Percentiles rank a stretch among this genome's conserved stretches.
These are phyloP conservation scores for Pogonocherus hispidulus DNA, from an alignment of 2,888 invertebrate genomes.

Conservation along the genomic window DNA sequence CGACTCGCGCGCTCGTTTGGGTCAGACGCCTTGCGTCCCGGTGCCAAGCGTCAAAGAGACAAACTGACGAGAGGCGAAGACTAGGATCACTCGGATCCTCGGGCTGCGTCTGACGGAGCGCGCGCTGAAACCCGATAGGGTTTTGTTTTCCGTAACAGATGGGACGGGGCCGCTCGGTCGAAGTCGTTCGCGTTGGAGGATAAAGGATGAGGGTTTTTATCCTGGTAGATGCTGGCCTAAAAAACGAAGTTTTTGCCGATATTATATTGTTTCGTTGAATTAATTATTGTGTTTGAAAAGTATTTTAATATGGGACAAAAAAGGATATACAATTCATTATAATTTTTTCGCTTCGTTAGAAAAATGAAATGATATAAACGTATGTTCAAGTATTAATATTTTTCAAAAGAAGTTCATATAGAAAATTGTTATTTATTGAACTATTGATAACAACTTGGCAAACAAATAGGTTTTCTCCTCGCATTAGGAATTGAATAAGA, in stretches of 20 bases:
- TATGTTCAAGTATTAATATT: no score
- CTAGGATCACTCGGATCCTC: constrained; percentile 27
- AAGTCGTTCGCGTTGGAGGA: constrained; percentile 21
- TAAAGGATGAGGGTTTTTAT: constrained; percentile 1
- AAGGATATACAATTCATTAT: no score
- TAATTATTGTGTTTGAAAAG: neutral
- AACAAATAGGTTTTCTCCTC: no score
- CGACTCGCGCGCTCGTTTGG: constrained; percentile 14
- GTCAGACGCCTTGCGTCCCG: constrained; percentile 34
- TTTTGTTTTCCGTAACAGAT: constrained; percentile 36
- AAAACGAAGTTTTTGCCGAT: neutral
- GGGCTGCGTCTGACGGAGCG: constrained; percentile 33
- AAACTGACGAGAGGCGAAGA: constrained; percentile 28
- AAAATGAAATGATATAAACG: no score
- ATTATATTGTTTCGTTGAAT: neutral
- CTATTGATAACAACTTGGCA: no score
- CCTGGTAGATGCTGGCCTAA: neutral
- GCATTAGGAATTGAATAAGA: no score
- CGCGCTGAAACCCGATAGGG: constrained; percentile 31
- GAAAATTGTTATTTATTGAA: no score
- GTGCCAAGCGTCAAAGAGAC: constrained; percentile 33
- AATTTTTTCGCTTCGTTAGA: no score
- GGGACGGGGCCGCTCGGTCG: constrained; percentile 26
- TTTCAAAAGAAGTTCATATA: no score
- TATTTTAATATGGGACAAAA: no score